Percentiles rank a stretch among this genome's conserved stretches.
phyloP scores from a whole-genome alignment of 2,797 vertebrate species.

The Lithobates pipiens region DNA sequence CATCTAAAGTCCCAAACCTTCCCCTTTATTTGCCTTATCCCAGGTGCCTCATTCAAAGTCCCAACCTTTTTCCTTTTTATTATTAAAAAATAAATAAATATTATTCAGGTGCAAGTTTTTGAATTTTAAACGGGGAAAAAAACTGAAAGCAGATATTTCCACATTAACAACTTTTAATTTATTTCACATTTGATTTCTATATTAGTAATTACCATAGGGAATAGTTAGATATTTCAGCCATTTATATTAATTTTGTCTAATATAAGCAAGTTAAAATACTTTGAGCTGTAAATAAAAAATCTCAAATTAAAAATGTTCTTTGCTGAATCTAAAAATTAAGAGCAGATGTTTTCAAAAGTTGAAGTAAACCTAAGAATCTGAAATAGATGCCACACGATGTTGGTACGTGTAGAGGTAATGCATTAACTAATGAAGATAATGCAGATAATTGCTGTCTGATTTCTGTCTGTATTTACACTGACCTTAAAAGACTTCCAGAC shows the following conservation, averaged over 20 bases:
- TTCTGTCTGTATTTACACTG: conserved; percentile 49
- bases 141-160: background rate
- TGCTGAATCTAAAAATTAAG: conserved; percentile 2
- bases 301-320: background rate
- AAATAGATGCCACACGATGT: conserved; percentile 12
- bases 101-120: background rate
- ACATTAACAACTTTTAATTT: background rate
- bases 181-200: background rate
- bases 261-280: background rate
- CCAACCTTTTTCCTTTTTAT: too few species aligned
- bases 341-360: background rate
- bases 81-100: background rate
- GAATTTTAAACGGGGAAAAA: background rate
- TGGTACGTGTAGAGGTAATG: conserved; percentile 46
- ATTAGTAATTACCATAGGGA: background rate
- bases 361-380: conserved; percentile 10
- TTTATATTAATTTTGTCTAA: background rate
- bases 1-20: too few species aligned
- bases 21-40: too few species aligned
- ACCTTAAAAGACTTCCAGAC: conserved; percentile 59
- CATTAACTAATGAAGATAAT: conserved; percentile 55
- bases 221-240: background rate
- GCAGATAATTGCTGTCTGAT: conserved; percentile 55
- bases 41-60: too few species aligned
- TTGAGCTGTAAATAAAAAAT: background rate